Percentiles rank a stretch among this genome's conserved stretches.
Conservation (phyloP, 2,888 invertebrate species). For the Papilio protenor region DNA sequence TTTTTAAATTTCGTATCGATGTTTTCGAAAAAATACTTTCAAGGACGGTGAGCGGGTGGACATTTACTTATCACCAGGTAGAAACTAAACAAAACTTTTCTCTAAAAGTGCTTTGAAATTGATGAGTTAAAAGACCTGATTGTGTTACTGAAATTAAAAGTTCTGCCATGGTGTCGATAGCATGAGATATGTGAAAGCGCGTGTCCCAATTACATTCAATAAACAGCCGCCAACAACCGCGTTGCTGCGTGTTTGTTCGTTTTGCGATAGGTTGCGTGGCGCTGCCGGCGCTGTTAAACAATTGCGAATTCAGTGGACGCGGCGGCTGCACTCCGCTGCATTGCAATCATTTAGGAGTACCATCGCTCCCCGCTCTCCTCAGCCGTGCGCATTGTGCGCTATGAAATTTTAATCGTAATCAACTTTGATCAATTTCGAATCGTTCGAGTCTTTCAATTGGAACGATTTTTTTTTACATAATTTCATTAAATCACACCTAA, state of each 20-base stretch:
- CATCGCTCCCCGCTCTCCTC: not conserved
- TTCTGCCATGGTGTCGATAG: not conserved
- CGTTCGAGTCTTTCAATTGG: not conserved
- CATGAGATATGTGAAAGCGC: constrained; percentile 12
- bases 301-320: constrained; percentile 18
- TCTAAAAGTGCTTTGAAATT: no score
- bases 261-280: not conserved
- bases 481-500: not conserved
- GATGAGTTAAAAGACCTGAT: no score
- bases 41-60: no score
- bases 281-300: constrained; percentile 20
- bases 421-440: not conserved
- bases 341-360: constrained; percentile 22
- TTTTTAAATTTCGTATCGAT: no score
- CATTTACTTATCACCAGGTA: no score
- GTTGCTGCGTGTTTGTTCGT: not conserved
- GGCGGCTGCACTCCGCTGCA: not conserved
- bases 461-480: not conserved
- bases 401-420: constrained; percentile 10
- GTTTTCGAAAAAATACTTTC: no score
- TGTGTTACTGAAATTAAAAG: not conserved
- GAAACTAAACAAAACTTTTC: no score
- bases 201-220: constrained; percentile 27
- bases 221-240: not conserved
- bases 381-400: not conserved